phyloP scores from a whole-genome alignment of 2,888 invertebrate species.

The Aradus depressus region DNA sequence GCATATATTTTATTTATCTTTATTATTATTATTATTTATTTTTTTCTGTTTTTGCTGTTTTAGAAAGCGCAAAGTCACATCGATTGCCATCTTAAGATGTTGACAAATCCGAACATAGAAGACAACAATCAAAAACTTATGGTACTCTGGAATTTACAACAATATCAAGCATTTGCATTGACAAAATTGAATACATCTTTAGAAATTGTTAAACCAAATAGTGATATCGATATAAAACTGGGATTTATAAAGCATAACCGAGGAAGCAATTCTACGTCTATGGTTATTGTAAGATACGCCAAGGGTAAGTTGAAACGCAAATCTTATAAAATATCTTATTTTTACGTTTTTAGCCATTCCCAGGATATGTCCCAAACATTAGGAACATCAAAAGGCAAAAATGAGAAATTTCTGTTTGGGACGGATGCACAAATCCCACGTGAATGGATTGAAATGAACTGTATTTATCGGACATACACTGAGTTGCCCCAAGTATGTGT shows the following conservation, averaged over 20 bases:
- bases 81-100: conserved; percentile 58
- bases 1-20: too few relatives aligned
- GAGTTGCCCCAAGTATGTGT: too few relatives aligned
- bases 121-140: conserved; percentile 50
- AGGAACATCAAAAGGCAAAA: too few relatives aligned
- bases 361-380: too few relatives aligned
- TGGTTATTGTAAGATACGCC: conserved; percentile 29
- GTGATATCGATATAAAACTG: conserved; percentile 54
- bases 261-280: conserved; percentile 16
- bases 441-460: too few relatives aligned
- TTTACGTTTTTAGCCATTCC: too few relatives aligned
- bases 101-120: conserved; percentile 48
- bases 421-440: too few relatives aligned
- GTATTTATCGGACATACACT: too few relatives aligned
- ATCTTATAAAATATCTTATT: too few relatives aligned
- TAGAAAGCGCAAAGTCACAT: conserved; percentile 59
- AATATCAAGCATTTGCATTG: conserved; percentile 47
- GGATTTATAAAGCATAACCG: conserved; percentile 38
- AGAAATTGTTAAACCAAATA: conserved; percentile 51
- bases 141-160: conserved; percentile 47
- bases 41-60: conserved; percentile 30
- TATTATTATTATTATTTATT: background rate
- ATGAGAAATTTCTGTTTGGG: too few relatives aligned
- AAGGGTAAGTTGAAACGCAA: conserved; percentile 22
- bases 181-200: conserved; percentile 50